Evolutionary conservation across 2,797 vertebrate species (phyloP).

Genomic region (Clamator glandarius): DNA sequence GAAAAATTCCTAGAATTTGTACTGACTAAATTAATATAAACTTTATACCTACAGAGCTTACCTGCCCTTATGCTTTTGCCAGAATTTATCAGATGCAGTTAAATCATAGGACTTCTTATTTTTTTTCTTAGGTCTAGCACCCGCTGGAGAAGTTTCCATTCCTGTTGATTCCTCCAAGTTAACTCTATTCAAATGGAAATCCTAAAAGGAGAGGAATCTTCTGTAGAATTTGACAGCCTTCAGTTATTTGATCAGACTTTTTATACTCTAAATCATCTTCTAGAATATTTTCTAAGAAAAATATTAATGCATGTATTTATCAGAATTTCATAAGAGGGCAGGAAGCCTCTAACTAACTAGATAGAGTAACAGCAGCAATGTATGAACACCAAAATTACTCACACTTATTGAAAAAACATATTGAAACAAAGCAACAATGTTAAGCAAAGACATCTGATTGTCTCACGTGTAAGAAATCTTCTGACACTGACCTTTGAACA

Average conservation of each 20-base stretch:
- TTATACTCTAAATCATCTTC: not conserved
- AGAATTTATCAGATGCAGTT: conserved; percentile 92
- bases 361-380: not conserved
- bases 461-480: not conserved
- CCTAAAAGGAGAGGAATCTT: conserved; percentile 76
- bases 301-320: not conserved
- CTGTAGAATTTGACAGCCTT: not conserved
- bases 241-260: not conserved
- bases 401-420: not conserved
- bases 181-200: conserved; percentile 95
- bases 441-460: not conserved
- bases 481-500: not conserved
- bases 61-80: conserved; percentile 99
- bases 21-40: not conserved
- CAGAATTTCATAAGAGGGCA: not conserved
- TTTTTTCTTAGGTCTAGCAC: conserved; percentile 96
- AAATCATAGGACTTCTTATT: conserved; percentile 94
- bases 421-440: not conserved
- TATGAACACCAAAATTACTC: not conserved
- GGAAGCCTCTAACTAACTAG: not conserved
- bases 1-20: not conserved
- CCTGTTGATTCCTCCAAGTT: conserved; percentile 89
- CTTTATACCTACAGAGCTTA: conserved; percentile 67
- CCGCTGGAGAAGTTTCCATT: conserved; percentile 86
- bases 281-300: not conserved